These are phyloP conservation scores for Andrena chrysosceles DNA, from an alignment of 2,888 invertebrate species.

Conservation along the genomic window DNA sequence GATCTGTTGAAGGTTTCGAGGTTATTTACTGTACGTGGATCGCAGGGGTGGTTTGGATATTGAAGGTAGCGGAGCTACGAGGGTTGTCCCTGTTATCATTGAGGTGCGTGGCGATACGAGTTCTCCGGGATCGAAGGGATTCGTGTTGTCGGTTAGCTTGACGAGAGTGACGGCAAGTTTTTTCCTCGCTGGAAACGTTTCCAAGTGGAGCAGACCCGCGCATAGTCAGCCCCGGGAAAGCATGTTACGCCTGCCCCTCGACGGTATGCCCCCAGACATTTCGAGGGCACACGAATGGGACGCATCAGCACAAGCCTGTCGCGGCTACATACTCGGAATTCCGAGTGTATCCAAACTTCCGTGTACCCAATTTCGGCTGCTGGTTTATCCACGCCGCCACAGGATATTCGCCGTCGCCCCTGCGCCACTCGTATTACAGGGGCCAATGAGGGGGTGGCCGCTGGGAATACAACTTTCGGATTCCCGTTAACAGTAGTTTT, in stretches of 20 bases:
- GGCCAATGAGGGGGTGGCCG: conserved; percentile 11
- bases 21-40: too few species aligned
- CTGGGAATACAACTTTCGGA: conserved; percentile 59
- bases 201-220: too few species aligned
- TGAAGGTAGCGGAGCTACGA: too few species aligned
- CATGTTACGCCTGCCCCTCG: not conserved
- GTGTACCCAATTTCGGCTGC: conserved; percentile 41
- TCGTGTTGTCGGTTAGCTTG: too few species aligned
- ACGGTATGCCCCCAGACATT: not conserved
- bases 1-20: too few species aligned
- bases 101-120: too few species aligned
- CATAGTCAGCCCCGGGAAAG: not conserved
- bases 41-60: too few species aligned
- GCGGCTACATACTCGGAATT: conserved; percentile 28
- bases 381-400: conserved; percentile 23
- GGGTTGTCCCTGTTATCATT: too few species aligned
- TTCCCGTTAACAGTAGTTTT: conserved; percentile 61
- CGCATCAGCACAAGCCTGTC: conserved; percentile 12
- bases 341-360: conserved; percentile 23
- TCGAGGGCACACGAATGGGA: conserved; percentile 5
- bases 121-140: too few species aligned
- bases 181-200: too few species aligned
- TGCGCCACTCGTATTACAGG: conserved; percentile 27
- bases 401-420: conserved; percentile 34
- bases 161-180: too few species aligned